Conservation (phyloP, 1,140 invertebrate species). For the Zeugodacus cucurbitae region DNA sequence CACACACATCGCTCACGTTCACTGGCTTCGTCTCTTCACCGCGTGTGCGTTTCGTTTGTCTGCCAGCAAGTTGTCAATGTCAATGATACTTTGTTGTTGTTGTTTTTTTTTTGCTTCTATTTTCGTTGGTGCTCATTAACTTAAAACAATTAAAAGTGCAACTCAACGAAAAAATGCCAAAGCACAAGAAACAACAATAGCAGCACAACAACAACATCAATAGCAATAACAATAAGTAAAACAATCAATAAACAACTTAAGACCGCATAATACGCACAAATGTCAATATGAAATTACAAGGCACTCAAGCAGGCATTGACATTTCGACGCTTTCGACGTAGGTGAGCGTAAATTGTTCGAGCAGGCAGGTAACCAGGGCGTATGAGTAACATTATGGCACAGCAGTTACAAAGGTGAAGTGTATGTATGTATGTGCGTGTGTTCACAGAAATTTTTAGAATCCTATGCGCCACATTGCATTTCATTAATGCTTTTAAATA, state of each 20-base stretch:
- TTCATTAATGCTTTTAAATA: neutral
- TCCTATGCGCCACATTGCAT: neutral
- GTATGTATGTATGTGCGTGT: neutral
- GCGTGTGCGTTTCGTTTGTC: no score
- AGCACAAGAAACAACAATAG: no score
- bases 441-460: neutral
- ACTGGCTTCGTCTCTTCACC: no score
- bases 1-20: neutral
- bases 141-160: neutral
- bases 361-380: neutral
- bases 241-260: neutral
- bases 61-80: no score
- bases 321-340: neutral
- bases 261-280: neutral
- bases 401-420: neutral
- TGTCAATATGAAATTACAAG: neutral
- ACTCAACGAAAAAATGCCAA: neutral
- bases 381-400: neutral
- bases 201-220: neutral
- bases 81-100: no score
- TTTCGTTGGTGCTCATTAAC: neutral
- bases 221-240: neutral
- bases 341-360: neutral
- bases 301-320: neutral
- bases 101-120: neutral